Conservation (phyloP, 2,113 vertebrate genomes). For the Hystrix cristata region DNA sequence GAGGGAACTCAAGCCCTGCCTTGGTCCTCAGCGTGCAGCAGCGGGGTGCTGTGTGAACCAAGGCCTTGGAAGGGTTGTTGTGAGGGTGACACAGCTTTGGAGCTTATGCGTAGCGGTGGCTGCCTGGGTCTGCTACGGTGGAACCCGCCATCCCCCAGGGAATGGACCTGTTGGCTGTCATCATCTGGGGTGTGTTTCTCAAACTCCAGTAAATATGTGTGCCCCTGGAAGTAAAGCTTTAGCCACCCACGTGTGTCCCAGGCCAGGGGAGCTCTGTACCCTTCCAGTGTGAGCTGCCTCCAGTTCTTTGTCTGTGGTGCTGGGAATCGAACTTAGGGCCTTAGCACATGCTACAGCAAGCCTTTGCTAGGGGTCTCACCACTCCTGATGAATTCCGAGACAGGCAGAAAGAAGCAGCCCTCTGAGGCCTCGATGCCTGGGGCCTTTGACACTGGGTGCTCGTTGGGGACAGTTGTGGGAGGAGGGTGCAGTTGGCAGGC, state of each 20-base stretch:
- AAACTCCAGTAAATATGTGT: neutral
- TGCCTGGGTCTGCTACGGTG: neutral
- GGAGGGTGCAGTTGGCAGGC: neutral
- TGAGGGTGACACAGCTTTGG: neutral
- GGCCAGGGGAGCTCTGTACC: neutral
- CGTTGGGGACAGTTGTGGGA: neutral
- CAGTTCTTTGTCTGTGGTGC: neutral
- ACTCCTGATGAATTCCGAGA: neutral
- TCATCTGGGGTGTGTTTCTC: neutral
- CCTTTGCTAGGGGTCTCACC: neutral
- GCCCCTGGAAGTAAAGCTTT: neutral
- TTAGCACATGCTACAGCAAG: neutral
- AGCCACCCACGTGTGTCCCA: neutral
- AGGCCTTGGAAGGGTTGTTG: too few species aligned
- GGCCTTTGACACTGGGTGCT: neutral
- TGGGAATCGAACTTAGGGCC: neutral
- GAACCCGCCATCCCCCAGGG: neutral
- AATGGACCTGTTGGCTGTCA: neutral
- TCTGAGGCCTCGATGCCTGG: neutral
- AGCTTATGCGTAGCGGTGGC: neutral
- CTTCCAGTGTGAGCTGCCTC: neutral
- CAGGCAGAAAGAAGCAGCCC: neutral
- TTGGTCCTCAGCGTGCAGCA: neutral
- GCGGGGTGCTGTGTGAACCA: neutral
- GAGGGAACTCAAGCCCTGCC: neutral